phyloP scores from a whole-genome alignment of 2,888 invertebrate species.

The Chloroclystis v-ata region DNA sequence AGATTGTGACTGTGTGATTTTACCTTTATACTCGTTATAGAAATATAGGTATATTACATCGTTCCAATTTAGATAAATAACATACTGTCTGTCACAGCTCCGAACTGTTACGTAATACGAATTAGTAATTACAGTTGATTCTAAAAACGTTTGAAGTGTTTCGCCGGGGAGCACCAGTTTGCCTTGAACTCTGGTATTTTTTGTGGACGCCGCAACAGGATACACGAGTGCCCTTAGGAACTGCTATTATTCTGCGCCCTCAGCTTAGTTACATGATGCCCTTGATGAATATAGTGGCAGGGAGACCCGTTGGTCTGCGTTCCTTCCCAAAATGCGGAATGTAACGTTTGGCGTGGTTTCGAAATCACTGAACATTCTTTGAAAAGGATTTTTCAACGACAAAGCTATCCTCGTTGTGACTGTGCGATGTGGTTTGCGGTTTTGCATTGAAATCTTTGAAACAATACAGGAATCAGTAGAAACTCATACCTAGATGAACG shows the following conservation, averaged over 20 bases:
- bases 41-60: too few relatives aligned
- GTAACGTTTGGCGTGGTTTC: slow-evolving; percentile 6
- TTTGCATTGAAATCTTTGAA: slow-evolving; percentile 6
- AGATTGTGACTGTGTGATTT: too few relatives aligned
- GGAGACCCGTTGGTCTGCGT: slow-evolving; percentile 28
- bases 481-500: slow-evolving; percentile 32
- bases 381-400: background rate
- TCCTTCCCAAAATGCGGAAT: slow-evolving; percentile 21
- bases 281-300: slow-evolving; percentile 52
- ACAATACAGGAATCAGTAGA: slow-evolving; percentile 25
- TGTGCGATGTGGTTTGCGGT: background rate
- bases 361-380: background rate
- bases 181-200: slow-evolving; percentile 76
- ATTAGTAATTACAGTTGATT: slow-evolving; percentile 25
- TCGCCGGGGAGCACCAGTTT: slow-evolving; percentile 61
- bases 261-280: slow-evolving; percentile 41
- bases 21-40: too few relatives aligned
- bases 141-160: slow-evolving; percentile 33
- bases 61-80: too few relatives aligned
- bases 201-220: slow-evolving; percentile 68
- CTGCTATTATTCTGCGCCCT: slow-evolving; percentile 42
- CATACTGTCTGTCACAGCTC: too few relatives aligned
- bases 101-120: slow-evolving; percentile 12
- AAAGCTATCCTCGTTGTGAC: background rate
- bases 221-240: slow-evolving; percentile 58